phyloP scores from a whole-genome alignment of 2,113 vertebrate species.

The Chrysochloris asiatica region DNA sequence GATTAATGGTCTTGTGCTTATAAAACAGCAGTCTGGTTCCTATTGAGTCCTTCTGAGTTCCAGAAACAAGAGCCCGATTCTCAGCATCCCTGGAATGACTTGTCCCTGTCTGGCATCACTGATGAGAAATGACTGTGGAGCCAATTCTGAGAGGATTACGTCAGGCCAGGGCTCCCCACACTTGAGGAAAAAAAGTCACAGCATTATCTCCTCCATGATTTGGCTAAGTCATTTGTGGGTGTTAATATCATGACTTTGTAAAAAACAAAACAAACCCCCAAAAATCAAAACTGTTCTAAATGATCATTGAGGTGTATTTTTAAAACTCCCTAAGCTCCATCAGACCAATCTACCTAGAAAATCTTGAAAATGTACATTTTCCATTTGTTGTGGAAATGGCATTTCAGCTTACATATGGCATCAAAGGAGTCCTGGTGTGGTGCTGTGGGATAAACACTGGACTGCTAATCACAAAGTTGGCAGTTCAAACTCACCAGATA shows the following conservation, averaged over 20 bases:
- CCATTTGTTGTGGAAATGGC: neutral
- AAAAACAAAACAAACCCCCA: too few relatives aligned
- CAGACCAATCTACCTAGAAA: neutral
- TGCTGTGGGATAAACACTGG: too few relatives aligned
- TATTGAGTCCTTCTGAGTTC: constrained; percentile 52
- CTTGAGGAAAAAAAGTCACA: neutral
- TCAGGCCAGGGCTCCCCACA: neutral
- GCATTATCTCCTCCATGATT: neutral
- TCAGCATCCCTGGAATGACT: constrained; percentile 35
- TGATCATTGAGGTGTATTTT: neutral
- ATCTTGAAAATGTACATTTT: neutral
- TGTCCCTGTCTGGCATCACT: neutral
- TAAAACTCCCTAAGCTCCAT: neutral
- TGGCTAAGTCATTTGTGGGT: neutral
- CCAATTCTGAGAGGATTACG: constrained; percentile 41
- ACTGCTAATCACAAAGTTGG: too few relatives aligned
- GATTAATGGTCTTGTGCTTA: constrained; percentile 58
- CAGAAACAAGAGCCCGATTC: constrained; percentile 61
- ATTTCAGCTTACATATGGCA: neutral
- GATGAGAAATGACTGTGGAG: constrained; percentile 18
- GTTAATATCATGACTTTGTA: neutral
- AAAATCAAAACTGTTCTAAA: neutral
- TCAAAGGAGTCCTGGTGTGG: too few relatives aligned
- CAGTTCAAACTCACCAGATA: too few relatives aligned
- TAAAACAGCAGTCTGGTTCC: constrained; percentile 44